Evolutionary conservation across 2,797 vertebrate species (phyloP), one percentile per base, ranked within the genome.

Genomic region (Picus viridis): DNA sequence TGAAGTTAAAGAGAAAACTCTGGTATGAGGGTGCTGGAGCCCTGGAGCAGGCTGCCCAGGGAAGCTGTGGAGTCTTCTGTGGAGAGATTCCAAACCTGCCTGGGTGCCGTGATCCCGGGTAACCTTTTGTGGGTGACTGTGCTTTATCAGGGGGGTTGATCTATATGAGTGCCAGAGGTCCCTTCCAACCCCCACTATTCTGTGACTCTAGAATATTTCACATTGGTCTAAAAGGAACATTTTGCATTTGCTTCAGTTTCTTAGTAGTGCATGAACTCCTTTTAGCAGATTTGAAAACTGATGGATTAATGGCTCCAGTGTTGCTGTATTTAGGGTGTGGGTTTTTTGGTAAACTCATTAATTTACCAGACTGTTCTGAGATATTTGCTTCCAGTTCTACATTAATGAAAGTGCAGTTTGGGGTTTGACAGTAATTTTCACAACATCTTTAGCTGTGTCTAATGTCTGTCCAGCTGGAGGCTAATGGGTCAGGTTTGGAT

Each of bases 381-480:
- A 41, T 20, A n/a, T 34, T 39, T 63, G 22, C 30, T 73, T 64
- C 45, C 39, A 67, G 14, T 51, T 83, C 18, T 54, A 1, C 41
- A 18, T 32, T 30, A 45, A 59, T 11, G 20, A 7, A 54, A 91
- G 13, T 4, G 47, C 41, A 49, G 49, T 5, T 62, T 41, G 10
- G 6, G 56, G 41, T 9, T 54, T 7, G 1, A 34, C n/a, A 19
- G 12, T 6, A 20, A 6, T 27, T 93, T 85, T 77, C 45, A 61
- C 13, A 58, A 2, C 0, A 0, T 17, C 18, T 49, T 80, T 29
- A n/a, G 14, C 56, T 9, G 4, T 30, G 34, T 9, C 34, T 75
- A 23, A 41, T 0, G 14, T 8, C 36, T 59, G 24, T 22, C 17
- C 39, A 41, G 1, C 2, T n/a, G 30, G 24, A 63, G 53, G 32